Conservation (phyloP, 2,888 invertebrate species). For the Euplexia lucipara region DNA sequence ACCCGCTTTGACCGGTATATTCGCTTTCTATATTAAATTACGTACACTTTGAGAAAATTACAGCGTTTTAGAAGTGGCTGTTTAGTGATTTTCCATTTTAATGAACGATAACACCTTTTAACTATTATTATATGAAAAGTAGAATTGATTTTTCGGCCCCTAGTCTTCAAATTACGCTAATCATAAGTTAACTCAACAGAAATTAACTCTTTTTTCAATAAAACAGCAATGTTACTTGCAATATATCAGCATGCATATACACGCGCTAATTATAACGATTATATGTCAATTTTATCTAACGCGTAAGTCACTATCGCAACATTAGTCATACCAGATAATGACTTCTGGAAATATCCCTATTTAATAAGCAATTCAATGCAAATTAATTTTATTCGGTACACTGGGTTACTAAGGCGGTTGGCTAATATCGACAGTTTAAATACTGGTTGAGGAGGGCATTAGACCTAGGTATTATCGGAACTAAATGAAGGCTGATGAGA, state of each 20-base stretch:
- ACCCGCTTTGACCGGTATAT: constrained; percentile 63
- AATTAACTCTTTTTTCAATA: not conserved
- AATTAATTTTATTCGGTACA: constrained; percentile 58
- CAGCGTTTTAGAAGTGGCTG: constrained; percentile 47
- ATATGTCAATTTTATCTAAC: constrained; percentile 54
- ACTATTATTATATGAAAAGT: not conserved
- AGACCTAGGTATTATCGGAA: not conserved
- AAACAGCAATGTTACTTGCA: constrained; percentile 5
- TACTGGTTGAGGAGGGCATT: not conserved
- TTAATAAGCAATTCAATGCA: constrained; percentile 60
- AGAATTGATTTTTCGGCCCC: not conserved
- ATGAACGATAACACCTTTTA: constrained; percentile 38
- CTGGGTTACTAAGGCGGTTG: constrained; percentile 54
- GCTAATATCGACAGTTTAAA: constrained; percentile 26
- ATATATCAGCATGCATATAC: constrained; percentile 28
- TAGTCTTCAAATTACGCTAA: not conserved
- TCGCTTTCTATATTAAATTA: constrained; percentile 64
- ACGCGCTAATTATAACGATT: constrained; percentile 42
- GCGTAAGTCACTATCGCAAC: constrained; percentile 29
- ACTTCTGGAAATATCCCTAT: constrained; percentile 57
- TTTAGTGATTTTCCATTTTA: constrained; percentile 62
- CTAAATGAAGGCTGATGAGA: not conserved
- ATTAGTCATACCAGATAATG: constrained; percentile 54
- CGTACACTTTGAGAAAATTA: constrained; percentile 63
- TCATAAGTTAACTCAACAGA: not conserved